Conservation (phyloP, 2,797 vertebrate species). For the Intellagama lesueurii region DNA sequence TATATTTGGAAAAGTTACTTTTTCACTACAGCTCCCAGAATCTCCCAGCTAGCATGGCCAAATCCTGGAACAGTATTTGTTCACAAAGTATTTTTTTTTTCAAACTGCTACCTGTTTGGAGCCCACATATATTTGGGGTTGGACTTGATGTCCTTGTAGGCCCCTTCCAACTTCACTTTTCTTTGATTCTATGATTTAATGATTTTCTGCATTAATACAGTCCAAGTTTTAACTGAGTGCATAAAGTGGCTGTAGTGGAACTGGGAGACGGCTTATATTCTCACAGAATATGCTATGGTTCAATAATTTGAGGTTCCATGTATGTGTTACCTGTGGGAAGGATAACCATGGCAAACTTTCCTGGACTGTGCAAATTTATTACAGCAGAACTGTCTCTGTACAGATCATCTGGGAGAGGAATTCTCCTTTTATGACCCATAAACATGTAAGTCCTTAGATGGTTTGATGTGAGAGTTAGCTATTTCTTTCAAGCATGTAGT, state of each 20-base stretch:
- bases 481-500: neutral
- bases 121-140: no score
- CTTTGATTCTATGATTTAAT: no score
- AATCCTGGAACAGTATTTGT: no score
- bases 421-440: neutral
- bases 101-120: no score
- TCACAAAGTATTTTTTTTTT: no score
- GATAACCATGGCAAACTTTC: neutral
- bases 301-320: neutral
- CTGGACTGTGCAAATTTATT: neutral
- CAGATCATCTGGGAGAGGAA: neutral
- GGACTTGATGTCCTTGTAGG: no score
- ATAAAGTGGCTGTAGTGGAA: neutral
- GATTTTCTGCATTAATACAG: no score
- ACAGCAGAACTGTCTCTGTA: neutral
- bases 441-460: neutral
- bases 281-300: neutral
- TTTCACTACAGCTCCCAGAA: no score
- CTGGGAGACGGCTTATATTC: neutral
- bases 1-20: no score
- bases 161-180: no score
- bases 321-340: neutral
- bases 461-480: neutral
- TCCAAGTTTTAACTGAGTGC: no score
- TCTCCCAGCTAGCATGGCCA: no score